phyloP scores from a whole-genome alignment of 2,113 vertebrate genomes.

The Raja brachyura region DNA sequence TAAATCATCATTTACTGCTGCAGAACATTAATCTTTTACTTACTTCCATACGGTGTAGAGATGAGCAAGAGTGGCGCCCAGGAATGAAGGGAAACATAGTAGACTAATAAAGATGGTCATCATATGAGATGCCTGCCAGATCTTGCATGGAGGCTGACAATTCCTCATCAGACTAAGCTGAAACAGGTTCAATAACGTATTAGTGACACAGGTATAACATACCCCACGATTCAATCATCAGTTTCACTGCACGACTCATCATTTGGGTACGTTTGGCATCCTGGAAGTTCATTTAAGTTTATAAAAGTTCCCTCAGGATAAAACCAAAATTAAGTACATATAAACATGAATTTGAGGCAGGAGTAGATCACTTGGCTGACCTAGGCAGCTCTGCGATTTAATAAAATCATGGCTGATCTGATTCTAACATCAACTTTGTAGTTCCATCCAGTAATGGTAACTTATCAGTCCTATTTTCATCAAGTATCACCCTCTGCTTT shows the following conservation, averaged over 20 bases:
- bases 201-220: no score
- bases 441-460: no score
- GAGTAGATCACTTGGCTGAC: no score
- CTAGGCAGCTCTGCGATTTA: no score
- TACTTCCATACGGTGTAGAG: slow-evolving; percentile 87
- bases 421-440: no score
- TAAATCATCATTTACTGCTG: neutral
- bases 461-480: no score
- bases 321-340: neutral
- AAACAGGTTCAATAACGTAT: neutral
- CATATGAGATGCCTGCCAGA: slow-evolving; percentile 86
- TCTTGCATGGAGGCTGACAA: slow-evolving; percentile 79
- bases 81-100: slow-evolving; percentile 86
- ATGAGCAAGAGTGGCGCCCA: slow-evolving; percentile 71
- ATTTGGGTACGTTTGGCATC: neutral
- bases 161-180: slow-evolving; percentile 87
- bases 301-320: neutral
- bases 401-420: no score
- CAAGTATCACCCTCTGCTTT: no score
- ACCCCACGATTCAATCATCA: neutral
- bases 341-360: no score
- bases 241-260: no score
- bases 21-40: slow-evolving; percentile 47
- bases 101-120: slow-evolving; percentile 80
- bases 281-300: neutral